Evolutionary conservation across 2,888 invertebrate genomes (phyloP).

Genomic region (Yponomeuta sedellus): DNA sequence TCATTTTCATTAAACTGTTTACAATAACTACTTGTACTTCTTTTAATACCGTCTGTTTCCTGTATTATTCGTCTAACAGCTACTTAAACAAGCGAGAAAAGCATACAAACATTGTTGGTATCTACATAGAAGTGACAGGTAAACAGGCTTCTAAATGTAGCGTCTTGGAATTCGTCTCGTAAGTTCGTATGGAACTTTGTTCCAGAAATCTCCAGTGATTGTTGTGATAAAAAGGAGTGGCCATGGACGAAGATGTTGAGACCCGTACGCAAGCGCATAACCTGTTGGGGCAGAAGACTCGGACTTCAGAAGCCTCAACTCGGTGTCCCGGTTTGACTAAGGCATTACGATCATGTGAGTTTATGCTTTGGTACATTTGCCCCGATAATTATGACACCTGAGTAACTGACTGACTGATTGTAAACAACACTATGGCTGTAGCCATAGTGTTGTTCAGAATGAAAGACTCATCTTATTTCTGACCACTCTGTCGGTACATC

Average conservation of each 20-base stretch:
- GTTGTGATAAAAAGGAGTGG: background rate
- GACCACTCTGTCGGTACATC: too few relatives aligned
- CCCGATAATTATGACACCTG: too few relatives aligned
- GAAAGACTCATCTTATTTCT: too few relatives aligned
- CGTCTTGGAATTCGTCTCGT: background rate
- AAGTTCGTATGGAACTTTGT: background rate
- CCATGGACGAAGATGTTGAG: conserved; percentile 48
- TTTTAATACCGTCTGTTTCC: background rate
- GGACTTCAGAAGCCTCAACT: conserved; percentile 28
- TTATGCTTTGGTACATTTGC: background rate
- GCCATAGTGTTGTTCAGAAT: too few relatives aligned
- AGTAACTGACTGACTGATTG: too few relatives aligned
- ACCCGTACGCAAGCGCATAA: conserved; percentile 57
- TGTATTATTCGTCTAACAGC: background rate
- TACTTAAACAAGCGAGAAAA: background rate
- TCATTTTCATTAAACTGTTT: too few relatives aligned
- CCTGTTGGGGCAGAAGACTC: conserved; percentile 54
- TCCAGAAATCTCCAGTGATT: background rate
- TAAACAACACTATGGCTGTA: too few relatives aligned
- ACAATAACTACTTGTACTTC: background rate
- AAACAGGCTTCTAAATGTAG: background rate
- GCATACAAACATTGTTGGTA: background rate
- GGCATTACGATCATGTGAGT: conserved; percentile 61
- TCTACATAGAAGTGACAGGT: background rate
- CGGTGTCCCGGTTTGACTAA: conserved; percentile 50